A percentile compares a stretch with the other conserved stretches of the same genome.
phyloP scores from a whole-genome alignment of 2,888 invertebrate genomes.

The Ectemnius continuus region DNA sequence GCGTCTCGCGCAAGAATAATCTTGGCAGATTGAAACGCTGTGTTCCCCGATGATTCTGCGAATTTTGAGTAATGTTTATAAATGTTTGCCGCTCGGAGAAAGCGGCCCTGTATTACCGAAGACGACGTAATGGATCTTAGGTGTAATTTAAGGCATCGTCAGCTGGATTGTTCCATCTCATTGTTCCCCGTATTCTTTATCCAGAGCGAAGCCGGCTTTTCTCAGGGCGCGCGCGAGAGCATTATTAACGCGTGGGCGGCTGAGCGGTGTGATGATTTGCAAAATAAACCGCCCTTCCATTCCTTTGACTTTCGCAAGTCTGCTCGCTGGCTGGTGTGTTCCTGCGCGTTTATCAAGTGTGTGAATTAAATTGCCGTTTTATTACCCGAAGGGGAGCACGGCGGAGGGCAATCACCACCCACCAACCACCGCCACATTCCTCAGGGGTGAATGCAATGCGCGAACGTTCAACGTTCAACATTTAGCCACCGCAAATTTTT shows the following conservation, averaged over 20 bases:
- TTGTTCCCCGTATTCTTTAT: constrained; percentile 31
- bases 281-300: constrained; percentile 71
- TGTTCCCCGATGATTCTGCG: too few relatives aligned
- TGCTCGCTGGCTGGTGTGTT: constrained; percentile 30
- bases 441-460: constrained; percentile 41
- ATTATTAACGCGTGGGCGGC: constrained; percentile 57
- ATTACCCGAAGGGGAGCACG: constrained; percentile 71
- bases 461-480: constrained; percentile 53
- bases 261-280: constrained; percentile 71
- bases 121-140: background rate
- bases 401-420: constrained; percentile 39
- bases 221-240: constrained; percentile 31
- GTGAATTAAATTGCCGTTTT: constrained; percentile 78
- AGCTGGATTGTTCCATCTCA: constrained; percentile 9
- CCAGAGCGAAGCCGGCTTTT: background rate
- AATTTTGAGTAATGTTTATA: constrained; percentile 5
- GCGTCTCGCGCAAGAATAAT: too few relatives aligned
- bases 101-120: background rate
- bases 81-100: background rate
- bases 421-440: background rate
- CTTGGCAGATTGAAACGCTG: too few relatives aligned
- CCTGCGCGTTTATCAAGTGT: constrained; percentile 74
- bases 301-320: constrained; percentile 61
- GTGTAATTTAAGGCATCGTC: constrained; percentile 7
- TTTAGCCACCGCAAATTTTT: constrained; percentile 42